Evolutionary conservation across 2,888 invertebrate species (phyloP), one percentile per base, ranked within the genome.

Genomic region (Scaptomyza tumidula): DNA sequence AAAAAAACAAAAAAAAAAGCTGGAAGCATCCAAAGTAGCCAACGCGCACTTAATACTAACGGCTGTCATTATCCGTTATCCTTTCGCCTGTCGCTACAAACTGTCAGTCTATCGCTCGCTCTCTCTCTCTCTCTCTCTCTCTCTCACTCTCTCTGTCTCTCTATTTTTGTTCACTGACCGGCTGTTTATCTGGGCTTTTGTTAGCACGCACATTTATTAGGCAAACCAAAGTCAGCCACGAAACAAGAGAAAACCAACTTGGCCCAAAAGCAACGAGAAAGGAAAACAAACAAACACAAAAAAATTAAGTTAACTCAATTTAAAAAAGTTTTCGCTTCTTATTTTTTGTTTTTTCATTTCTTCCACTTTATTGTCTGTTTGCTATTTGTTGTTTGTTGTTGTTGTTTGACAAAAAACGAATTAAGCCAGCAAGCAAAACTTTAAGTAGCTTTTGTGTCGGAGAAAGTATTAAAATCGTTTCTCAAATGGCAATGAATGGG

Each of bases 1-100:
- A n/a, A n/a, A 1, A 39, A 45, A 29, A 54, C 6, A 27, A 35
- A 33, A 49, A 46, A 53, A 60, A 77, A 62, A 78, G 55, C 53
- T 58, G 57, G 41, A 55, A 54, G 54, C 62, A 46, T 27, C 74
- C 66, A 80, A 83, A 86, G 86, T 83, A 83, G 84, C 84, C 77
- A 81, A 74, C 84, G 82, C 78, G 71, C 83, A 83, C 86, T 86
- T 86, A 82, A 85, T 83, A 83, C 83, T 84, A 86, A 86, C 85
- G 86, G 87, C 83, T 79, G 80, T 79, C 87, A 86, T 85, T 86
- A 87, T 87, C 87, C 87, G 80, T 85, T 85, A 85, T 85, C 85
- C 83, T 76, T 84, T 85, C 74, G 73, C 66, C 78, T 78, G 75
- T 85, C 78, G 75, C 82, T 71, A 81, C 85, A 81, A 81, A 77